Percentiles rank a stretch among this genome's conserved stretches.
phyloP scores from a whole-genome alignment of 2,113 vertebrate species.

The Taxidea taxus region DNA sequence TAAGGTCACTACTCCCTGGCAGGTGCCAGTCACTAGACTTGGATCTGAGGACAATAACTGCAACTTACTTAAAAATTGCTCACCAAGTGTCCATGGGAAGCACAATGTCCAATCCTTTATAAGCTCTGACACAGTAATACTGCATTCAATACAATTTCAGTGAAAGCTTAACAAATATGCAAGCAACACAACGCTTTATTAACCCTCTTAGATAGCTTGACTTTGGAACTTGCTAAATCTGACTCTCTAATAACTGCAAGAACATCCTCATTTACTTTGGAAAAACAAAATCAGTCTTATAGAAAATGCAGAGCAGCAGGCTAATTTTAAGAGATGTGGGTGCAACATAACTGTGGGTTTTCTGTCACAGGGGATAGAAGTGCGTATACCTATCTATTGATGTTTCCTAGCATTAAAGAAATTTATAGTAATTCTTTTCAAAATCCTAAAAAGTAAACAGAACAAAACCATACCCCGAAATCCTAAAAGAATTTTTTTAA shows the following conservation, averaged over 20 bases:
- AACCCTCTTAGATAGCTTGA: neutral
- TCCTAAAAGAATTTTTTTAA: neutral
- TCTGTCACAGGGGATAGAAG: neutral
- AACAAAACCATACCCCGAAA: neutral
- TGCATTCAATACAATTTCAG: slow-evolving; percentile 11
- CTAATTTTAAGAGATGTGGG: slow-evolving; percentile 40
- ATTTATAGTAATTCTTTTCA: neutral
- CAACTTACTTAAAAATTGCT: neutral
- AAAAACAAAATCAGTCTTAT: neutral
- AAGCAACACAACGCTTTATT: slow-evolving; percentile 27
- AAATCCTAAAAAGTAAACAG: slow-evolving; percentile 6
- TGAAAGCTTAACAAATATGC: neutral
- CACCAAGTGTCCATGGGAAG: slow-evolving; percentile 4
- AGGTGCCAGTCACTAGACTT: neutral
- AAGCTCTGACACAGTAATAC: neutral
- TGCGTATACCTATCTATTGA: neutral
- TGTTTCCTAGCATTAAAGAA: neutral
- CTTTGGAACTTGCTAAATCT: slow-evolving; percentile 43
- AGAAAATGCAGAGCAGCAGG: neutral
- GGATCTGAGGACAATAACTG: neutral
- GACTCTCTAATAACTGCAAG: neutral
- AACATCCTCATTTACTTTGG: slow-evolving; percentile 21
- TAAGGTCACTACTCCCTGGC: neutral
- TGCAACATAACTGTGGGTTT: neutral
- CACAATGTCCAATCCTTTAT: slow-evolving; percentile 39